These are phyloP conservation scores for Melozone crissalis DNA, from an alignment of 2,113 vertebrate species.

Conservation along the genomic window DNA sequence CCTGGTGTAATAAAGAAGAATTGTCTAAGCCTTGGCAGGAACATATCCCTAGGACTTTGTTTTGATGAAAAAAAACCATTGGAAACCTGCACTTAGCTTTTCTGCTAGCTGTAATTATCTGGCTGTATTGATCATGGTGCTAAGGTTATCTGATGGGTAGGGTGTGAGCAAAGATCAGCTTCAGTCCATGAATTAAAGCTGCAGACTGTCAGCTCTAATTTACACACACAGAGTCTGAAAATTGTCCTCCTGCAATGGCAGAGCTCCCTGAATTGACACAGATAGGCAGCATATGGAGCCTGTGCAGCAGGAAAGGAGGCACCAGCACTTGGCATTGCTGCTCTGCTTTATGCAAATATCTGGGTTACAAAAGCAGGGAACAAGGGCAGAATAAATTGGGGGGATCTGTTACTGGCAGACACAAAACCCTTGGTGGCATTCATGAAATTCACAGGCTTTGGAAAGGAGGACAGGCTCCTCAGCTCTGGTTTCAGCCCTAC, in stretches of 20 bases:
- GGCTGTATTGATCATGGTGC: constrained; percentile 34
- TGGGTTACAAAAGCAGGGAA: constrained; percentile 3
- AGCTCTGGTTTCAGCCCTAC: neutral
- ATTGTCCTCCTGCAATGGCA: neutral
- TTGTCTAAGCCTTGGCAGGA: constrained; percentile 16
- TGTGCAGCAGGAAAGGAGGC: neutral
- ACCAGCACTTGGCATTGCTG: neutral
- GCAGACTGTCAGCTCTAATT: constrained; percentile 49
- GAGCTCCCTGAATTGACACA: neutral
- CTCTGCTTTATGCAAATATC: neutral
- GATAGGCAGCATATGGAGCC: constrained; percentile 28
- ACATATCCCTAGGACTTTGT: constrained; percentile 1
- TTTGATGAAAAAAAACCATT: constrained; percentile 25
- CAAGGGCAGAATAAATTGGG: neutral
- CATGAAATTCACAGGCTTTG: neutral
- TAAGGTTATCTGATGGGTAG: constrained; percentile 14
- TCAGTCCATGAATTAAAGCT: constrained; percentile 9
- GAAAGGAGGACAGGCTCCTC: neutral
- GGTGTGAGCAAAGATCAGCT: constrained; percentile 23
- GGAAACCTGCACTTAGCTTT: constrained; percentile 42
- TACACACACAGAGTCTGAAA: constrained; percentile 7
- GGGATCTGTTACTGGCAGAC: neutral
- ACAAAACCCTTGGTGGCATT: neutral
- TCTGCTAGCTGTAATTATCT: constrained; percentile 55
- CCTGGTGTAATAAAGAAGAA: constrained; percentile 2